These are phyloP conservation scores for Ptilonorhynchus violaceus DNA, from an alignment of 2,113 vertebrate species.

Conservation along the genomic window DNA sequence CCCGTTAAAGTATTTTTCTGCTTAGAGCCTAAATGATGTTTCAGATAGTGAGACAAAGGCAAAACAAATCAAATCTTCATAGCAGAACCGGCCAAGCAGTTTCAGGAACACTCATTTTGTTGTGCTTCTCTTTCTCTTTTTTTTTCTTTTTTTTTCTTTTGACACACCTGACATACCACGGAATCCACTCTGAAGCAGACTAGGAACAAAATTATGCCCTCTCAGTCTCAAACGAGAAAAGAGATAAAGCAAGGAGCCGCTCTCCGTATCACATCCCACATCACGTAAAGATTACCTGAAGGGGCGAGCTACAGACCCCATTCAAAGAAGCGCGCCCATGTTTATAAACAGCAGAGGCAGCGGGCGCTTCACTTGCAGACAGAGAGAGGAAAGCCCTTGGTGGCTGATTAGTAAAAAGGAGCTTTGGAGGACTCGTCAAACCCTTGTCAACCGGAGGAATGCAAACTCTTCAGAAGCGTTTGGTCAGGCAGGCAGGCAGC, in stretches of 20 bases:
- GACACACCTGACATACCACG: conserved; percentile 35
- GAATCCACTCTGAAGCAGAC: not conserved
- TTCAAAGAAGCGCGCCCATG: not conserved
- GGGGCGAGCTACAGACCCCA: not conserved
- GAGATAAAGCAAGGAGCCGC: not conserved
- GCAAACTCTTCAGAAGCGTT: not conserved
- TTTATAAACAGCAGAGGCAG: not conserved
- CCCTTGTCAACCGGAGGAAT: conserved; percentile 6
- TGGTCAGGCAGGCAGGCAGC: not conserved
- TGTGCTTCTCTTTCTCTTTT: not conserved
- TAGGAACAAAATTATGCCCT: not conserved
- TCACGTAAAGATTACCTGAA: not conserved
- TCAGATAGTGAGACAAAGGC: not conserved
- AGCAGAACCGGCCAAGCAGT: not conserved
- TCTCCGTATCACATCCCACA: not conserved
- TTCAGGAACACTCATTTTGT: not conserved
- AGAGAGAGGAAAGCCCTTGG: not conserved
- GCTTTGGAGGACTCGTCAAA: not conserved
- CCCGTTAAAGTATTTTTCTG: not conserved
- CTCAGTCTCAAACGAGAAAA: not conserved
- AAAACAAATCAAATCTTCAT: not conserved
- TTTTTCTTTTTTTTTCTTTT: not conserved
- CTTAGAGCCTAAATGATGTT: not conserved
- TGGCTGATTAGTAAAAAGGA: not conserved
- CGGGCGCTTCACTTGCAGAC: not conserved